phyloP scores from a whole-genome alignment of 2,888 invertebrate species.

The Macropis europaea region DNA sequence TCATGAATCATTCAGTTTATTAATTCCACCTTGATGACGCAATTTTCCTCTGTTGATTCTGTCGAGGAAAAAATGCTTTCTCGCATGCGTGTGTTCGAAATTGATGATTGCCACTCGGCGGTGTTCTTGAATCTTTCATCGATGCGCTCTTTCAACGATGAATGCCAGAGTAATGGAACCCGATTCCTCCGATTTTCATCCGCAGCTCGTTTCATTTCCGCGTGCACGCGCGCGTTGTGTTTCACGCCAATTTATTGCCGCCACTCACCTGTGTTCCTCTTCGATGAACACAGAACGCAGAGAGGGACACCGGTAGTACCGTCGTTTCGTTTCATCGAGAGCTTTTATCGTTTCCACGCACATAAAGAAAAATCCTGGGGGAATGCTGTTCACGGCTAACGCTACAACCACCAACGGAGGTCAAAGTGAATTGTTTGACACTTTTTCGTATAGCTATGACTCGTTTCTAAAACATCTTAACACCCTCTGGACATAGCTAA shows the following conservation, averaged over 20 bases:
- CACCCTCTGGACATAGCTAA: too few relatives aligned
- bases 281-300: neutral
- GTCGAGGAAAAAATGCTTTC: too few relatives aligned
- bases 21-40: conserved; percentile 8
- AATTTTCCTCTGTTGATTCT: conserved; percentile 14
- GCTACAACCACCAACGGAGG: too few relatives aligned
- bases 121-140: neutral
- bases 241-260: conserved; percentile 14
- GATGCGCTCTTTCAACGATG: neutral
- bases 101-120: conserved; percentile 4
- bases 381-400: too few relatives aligned
- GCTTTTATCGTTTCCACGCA: conserved; percentile 8
- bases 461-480: too few relatives aligned
- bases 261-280: neutral
- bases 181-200: conserved; percentile 5
- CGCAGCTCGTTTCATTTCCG: neutral
- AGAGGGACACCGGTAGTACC: neutral
- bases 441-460: too few relatives aligned
- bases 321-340: conserved; percentile 1
- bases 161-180: conserved; percentile 22
- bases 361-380: neutral
- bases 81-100: neutral
- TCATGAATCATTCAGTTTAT: neutral
- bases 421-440: too few relatives aligned
- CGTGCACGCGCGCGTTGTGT: too few relatives aligned